phyloP scores from a whole-genome alignment of 2,888 invertebrate species.

The Drosophila koepferae region DNA sequence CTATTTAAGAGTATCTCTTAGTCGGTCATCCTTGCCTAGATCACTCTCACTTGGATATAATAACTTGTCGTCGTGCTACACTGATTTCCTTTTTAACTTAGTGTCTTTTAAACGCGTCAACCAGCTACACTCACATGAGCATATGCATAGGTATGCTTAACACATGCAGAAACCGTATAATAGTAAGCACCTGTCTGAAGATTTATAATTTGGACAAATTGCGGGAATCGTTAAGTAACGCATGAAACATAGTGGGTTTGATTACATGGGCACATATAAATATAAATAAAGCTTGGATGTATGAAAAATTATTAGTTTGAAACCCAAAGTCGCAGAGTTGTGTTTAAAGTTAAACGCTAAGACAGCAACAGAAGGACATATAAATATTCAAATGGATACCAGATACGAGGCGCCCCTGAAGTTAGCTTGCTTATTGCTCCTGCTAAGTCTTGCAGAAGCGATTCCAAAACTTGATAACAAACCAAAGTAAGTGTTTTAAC shows the following conservation, averaged over 20 bases:
- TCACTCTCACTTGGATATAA: constrained; percentile 25
- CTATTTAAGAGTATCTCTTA: not conserved
- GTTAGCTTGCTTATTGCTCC: constrained; percentile 31
- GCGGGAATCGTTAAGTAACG: constrained; percentile 56
- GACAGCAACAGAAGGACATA: constrained; percentile 9
- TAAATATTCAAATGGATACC: constrained; percentile 52
- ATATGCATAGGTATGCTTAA: constrained; percentile 3
- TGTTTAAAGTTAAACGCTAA: constrained; percentile 4
- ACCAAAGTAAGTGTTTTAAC: constrained; percentile 63
- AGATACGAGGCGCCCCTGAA: constrained; percentile 35
- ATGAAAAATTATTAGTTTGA: constrained; percentile 59
- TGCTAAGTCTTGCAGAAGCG: constrained; percentile 48
- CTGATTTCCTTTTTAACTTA: constrained; percentile 55
- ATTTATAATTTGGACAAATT: constrained; percentile 76
- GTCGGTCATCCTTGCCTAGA: not conserved
- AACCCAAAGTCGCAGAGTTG: constrained; percentile 26
- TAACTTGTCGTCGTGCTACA: constrained; percentile 69
- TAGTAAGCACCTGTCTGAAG: constrained; percentile 55
- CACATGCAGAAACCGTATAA: constrained; percentile 54
- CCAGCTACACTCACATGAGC: constrained; percentile 7
- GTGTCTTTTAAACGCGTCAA: constrained; percentile 41
- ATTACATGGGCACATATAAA: constrained; percentile 52
- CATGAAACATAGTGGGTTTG: constrained; percentile 28
- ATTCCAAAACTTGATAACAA: constrained; percentile 71
- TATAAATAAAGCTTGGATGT: constrained; percentile 38